Evolutionary conservation across 2,888 invertebrate species (phyloP), one percentile per base, ranked within the genome.

Genomic region (Byasa hedistus): DNA sequence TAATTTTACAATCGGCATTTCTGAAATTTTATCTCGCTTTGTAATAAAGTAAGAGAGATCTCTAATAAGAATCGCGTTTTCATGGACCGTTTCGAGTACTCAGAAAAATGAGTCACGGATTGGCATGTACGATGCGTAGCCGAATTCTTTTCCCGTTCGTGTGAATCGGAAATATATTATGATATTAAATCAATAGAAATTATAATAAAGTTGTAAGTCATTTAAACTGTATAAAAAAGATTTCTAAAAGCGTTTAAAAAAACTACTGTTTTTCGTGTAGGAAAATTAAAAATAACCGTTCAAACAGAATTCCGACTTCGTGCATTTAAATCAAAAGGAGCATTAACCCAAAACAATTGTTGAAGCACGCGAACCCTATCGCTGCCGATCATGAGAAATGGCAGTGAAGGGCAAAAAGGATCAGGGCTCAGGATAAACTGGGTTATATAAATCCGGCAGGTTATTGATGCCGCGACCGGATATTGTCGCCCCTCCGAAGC

Each of bases 371-470:
- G 21, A 19, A 19, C 5, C 24, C 57, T 61, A 61, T 66, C 66
- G n/a, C n/a, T n/a, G 32, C 17, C 57, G 23, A 66, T 66, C 57
- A 61, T 57, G 57, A 51, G 52, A 55, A 61, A 57, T 57, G 57
- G 61, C 57, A 52, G 39, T 54, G 57, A 61, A 44, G 52, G 57
- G 60, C 60, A n/a, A 65, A 57, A 65, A 57, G 65, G 60, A 55
- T 56, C 54, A 67, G 52, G 52, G 59, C 23, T 69, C 69, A 66
- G 52, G 62, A 65, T 69, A 73, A 67, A 73, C 69, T 68, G 69
- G 69, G 65, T 64, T 64, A 67, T 64, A 72, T 74, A 70, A 73
- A 71, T 70, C 71, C 66, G 57, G 19, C 52, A 55, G 57, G 62
- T 54, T 58, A 64, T 66, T 57, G 57, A 23, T 52, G 61, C 64